Conservation (phyloP, 2,113 vertebrate species). For the Octodon degus region DNA sequence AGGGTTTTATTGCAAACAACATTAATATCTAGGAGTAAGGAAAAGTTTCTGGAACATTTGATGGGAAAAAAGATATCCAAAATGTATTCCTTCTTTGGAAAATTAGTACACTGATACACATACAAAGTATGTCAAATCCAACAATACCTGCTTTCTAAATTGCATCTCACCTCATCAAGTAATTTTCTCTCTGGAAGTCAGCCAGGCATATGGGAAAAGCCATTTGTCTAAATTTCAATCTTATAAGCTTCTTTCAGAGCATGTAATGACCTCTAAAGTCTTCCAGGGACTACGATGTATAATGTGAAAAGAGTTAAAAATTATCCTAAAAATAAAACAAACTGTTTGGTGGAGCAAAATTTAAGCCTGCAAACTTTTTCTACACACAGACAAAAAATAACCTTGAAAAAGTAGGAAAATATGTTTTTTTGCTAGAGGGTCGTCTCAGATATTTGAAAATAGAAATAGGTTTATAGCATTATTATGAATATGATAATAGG, state of each 20-base stretch:
- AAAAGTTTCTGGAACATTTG: not conserved
- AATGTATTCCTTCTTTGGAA: not conserved
- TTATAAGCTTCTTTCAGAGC: not conserved
- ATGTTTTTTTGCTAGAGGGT: not conserved
- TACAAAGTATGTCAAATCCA: not conserved
- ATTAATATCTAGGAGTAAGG: not conserved
- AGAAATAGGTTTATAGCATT: not conserved
- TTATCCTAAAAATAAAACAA: not conserved
- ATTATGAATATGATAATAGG: not conserved
- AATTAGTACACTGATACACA: not conserved
- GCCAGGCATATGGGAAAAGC: not conserved
- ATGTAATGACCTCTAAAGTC: constrained; percentile 1
- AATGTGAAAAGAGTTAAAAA: not conserved
- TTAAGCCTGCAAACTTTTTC: not conserved
- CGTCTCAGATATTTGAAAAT: not conserved
- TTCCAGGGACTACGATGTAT: not conserved
- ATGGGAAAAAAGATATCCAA: not conserved
- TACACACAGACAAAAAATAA: not conserved
- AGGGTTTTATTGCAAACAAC: not conserved
- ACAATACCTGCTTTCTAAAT: not conserved
- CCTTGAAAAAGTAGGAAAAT: not conserved
- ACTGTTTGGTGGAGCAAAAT: not conserved
- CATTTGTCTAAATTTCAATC: constrained; percentile 50
- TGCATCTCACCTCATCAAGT: not conserved
- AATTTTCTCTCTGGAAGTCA: constrained; percentile 50